Percentiles rank a stretch among this genome's conserved stretches.
phyloP scores from a whole-genome alignment of 2,113 vertebrate species.

The Corythaixoides concolor region DNA sequence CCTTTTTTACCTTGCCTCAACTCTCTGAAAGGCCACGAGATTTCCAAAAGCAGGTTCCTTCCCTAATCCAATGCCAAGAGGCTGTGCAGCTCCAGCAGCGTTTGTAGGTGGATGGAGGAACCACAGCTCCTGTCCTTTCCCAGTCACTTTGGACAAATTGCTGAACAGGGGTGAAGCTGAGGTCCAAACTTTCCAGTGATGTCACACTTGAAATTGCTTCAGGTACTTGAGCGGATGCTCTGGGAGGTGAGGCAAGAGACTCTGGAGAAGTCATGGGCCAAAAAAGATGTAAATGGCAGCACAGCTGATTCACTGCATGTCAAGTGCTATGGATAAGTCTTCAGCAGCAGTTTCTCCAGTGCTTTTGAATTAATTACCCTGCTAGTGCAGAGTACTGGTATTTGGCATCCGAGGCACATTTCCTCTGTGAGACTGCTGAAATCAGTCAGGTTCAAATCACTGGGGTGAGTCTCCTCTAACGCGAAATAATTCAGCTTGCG shows the following conservation, averaged over 20 bases:
- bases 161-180: conserved; percentile 62
- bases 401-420: conserved; percentile 70
- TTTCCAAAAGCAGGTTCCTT: conserved; percentile 78
- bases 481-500: conserved; percentile 55
- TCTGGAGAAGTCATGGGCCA: not conserved
- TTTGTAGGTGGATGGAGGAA: conserved; percentile 72
- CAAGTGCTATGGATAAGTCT: conserved; percentile 29
- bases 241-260: conserved; percentile 39
- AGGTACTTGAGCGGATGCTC: not conserved
- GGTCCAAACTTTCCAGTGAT: conserved; percentile 46
- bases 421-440: conserved; percentile 51
- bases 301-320: conserved; percentile 32
- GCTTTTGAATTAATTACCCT: conserved; percentile 53
- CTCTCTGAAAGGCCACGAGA: conserved; percentile 68
- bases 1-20: conserved; percentile 72
- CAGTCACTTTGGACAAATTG: conserved; percentile 60
- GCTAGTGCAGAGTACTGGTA: conserved; percentile 54
- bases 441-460: conserved; percentile 23
- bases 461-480: conserved; percentile 58
- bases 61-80: conserved; percentile 74
- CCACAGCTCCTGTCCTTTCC: conserved; percentile 52
- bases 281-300: not conserved
- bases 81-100: conserved; percentile 64
- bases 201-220: conserved; percentile 61
- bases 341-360: conserved; percentile 35